Base-by-base conservation (phyloP, 2,888 invertebrate species). In the Nomada ferruginata region DNA sequence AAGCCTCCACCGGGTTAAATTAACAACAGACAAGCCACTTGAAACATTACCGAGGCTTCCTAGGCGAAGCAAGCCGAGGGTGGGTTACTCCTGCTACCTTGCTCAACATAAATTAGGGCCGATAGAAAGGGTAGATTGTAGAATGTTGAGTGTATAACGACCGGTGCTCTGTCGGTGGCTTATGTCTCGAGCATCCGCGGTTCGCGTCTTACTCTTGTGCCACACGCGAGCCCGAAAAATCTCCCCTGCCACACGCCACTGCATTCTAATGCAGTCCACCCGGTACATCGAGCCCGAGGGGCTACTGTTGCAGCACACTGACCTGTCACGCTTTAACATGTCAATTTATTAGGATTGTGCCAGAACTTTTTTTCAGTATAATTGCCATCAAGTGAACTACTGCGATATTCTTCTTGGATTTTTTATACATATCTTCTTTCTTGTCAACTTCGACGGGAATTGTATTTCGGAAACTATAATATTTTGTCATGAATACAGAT, bases 91-190 rank as follows among this genome's bases (percentile, higher is more conserved):
- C 90, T 87, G 91, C 91, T 91, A 89, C 92, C 92, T 92, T 91
- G 90, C 92, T 92, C 92, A 91, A 93, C 92, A 93, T 93, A 93
- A 93, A 93, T 93, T 92, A 93, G 92, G 90, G 89, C 91, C 92
- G 93, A 93, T 93, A 91, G 92, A 92, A 92, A 91, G 93, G 92
- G 93, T 93, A 93, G 93, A 93, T 93, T 93, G 92, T 89, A 90
- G 89, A 93, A 92, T 92, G 92, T 90, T 93, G 91, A 91, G 91
- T 91, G 90, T 91, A 91, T 90, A 89, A 90, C 87, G 88, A 87
- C 84, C 88, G 83, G 70, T 83, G 83, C 79, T 78, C 85, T 79
- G 84, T 85, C 82, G 83, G 85, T 82, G 71, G 79, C 87, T 75
- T 69, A 81, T 85, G 85, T 87, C 87, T 83, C 88, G 85, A 84